Evolutionary conservation across 2,113 vertebrate species (phyloP).

Genomic region (Equus przewalskii): DNA sequence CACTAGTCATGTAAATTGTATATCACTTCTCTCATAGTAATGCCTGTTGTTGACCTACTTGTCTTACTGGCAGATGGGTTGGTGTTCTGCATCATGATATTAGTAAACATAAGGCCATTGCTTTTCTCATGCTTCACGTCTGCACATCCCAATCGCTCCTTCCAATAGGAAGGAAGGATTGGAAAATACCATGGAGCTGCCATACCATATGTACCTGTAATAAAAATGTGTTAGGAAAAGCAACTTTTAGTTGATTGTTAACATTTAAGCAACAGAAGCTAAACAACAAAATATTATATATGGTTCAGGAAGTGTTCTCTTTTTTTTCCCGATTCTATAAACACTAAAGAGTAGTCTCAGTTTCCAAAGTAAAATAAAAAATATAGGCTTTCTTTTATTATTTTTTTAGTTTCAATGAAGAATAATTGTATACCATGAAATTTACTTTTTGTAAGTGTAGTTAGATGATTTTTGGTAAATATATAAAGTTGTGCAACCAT

Average conservation of each 20-base stretch:
- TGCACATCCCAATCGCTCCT: constrained; percentile 87
- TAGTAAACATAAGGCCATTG: constrained; percentile 90
- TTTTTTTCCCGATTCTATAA: neutral
- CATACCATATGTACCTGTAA: constrained; percentile 95
- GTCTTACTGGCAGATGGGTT: constrained; percentile 86
- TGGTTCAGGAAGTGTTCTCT: neutral
- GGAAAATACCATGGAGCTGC: constrained; percentile 96
- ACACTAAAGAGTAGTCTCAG: neutral
- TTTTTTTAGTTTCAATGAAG: neutral
- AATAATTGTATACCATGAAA: neutral
- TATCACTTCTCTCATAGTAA: constrained; percentile 5
- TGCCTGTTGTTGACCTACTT: constrained; percentile 83
- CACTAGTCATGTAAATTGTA: constrained; percentile 26
- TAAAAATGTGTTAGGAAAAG: constrained; percentile 47
- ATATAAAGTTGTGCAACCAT: neutral
- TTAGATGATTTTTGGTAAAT: constrained; percentile 30
- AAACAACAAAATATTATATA: neutral
- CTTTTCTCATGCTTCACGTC: constrained; percentile 80
- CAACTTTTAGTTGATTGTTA: neutral
- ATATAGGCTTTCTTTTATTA: neutral
- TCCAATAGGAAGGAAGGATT: constrained; percentile 95
- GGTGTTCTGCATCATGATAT: constrained; percentile 92
- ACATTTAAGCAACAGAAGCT: constrained; percentile 37
- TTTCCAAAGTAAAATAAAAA: neutral
- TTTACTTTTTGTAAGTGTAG: neutral